Conservation (phyloP, 1,140 invertebrate genomes). For the Dendroctonus valens region DNA sequence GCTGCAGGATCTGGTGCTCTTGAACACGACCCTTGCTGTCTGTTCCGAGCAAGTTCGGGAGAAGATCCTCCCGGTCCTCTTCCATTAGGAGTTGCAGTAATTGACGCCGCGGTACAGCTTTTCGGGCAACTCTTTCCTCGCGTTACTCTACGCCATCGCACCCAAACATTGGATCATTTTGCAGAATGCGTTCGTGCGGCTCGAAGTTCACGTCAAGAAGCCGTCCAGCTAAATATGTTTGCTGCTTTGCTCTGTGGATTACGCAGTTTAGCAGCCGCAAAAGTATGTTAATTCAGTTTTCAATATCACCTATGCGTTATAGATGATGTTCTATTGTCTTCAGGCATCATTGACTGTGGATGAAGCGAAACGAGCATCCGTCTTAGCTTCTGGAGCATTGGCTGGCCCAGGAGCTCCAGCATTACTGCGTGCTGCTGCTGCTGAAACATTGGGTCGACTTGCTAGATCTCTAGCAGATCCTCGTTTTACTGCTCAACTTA, state of each 20-base stretch:
- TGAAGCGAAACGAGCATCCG: conserved; percentile 21
- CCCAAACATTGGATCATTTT: conserved; percentile 97
- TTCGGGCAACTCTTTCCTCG: conserved; percentile 94
- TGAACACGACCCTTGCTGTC: conserved; percentile 91
- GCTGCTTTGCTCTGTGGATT: conserved; percentile 88
- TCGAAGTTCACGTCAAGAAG: conserved; percentile 88
- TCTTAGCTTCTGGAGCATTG: conserved; percentile 19
- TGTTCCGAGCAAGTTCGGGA: conserved; percentile 55
- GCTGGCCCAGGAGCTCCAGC: conserved; percentile 20
- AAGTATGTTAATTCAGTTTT: conserved; percentile 13
- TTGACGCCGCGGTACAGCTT: conserved; percentile 89
- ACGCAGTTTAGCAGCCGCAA: conserved; percentile 68
- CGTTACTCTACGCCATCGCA: conserved; percentile 91
- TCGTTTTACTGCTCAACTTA: conserved; percentile 86
- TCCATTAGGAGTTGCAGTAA: conserved; percentile 94
- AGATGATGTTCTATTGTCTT: not conserved
- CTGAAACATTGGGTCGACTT: conserved; percentile 85
- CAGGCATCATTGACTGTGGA: conserved; percentile 24
- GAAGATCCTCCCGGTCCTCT: conserved; percentile 77
- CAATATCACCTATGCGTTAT: not conserved
- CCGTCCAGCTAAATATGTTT: conserved; percentile 96
- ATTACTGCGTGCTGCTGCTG: conserved; percentile 57
- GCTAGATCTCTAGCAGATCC: conserved; percentile 84
- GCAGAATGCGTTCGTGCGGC: conserved; percentile 91
- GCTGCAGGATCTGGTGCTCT: conserved; percentile 92